These are phyloP conservation scores for Carabus problematicus DNA, from an alignment of 2,888 invertebrate genomes.

Conservation along the genomic window DNA sequence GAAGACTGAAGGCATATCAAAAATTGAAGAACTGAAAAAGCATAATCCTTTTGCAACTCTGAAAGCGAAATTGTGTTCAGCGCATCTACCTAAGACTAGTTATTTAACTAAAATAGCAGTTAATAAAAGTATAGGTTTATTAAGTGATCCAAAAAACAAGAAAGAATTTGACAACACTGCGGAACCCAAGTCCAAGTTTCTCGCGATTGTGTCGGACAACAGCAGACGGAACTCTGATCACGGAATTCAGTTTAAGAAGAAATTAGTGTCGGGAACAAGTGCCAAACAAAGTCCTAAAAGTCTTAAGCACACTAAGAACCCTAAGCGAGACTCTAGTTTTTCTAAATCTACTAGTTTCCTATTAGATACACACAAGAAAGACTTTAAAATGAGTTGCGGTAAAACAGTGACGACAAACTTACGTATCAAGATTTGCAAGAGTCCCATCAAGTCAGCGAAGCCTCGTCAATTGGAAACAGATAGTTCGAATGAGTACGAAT, in stretches of 20 bases:
- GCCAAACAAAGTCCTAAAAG: slow-evolving; percentile 54
- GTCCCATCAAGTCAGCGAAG: slow-evolving; percentile 50
- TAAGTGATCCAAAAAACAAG: slow-evolving; percentile 53
- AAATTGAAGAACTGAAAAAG: slow-evolving; percentile 53
- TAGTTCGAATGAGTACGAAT: slow-evolving; percentile 64
- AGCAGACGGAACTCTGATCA: slow-evolving; percentile 48
- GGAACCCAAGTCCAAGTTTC: slow-evolving; percentile 37
- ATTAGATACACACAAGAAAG: slow-evolving; percentile 53
- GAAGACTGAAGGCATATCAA: slow-evolving; percentile 58
- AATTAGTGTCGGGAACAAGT: slow-evolving; percentile 50
- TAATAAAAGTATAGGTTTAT: slow-evolving; percentile 58
- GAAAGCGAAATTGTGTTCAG: slow-evolving; percentile 59
- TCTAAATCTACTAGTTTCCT: slow-evolving; percentile 58
- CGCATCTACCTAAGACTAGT: slow-evolving; percentile 58
- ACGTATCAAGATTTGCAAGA: slow-evolving; percentile 58
- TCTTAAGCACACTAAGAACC: slow-evolving; percentile 50
- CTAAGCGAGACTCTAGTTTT: slow-evolving; percentile 51
- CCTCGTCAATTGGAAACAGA: slow-evolving; percentile 59
- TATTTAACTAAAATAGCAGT: slow-evolving; percentile 58
- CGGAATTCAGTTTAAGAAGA: slow-evolving; percentile 46
- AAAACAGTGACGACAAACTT: slow-evolving; percentile 54
- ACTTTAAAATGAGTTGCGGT: slow-evolving; percentile 46
- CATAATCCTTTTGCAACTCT: slow-evolving; percentile 58
- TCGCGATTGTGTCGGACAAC: slow-evolving; percentile 40
- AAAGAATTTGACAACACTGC: slow-evolving; percentile 48